Conservation (phyloP, 2,113 vertebrate genomes). For the Promerops cafer region DNA sequence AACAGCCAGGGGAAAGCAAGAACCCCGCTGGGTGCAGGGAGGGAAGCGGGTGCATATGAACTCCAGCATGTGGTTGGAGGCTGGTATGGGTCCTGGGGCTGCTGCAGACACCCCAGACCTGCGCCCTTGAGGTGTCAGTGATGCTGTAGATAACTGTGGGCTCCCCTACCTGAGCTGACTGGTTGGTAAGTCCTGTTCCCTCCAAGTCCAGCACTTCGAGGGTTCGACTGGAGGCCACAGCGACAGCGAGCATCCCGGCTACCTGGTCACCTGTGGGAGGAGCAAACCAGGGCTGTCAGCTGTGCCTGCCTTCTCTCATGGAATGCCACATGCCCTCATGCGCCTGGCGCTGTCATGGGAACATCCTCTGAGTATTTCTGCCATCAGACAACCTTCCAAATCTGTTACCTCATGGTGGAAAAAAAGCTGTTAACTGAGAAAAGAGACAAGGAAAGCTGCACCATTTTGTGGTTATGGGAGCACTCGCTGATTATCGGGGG, state of each 20-base stretch:
- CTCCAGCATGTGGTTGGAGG: not conserved
- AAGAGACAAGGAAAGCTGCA: not conserved
- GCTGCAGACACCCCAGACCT: not conserved
- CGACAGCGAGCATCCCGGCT: constrained; percentile 91
- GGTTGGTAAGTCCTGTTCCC: constrained; percentile 92
- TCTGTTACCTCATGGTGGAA: not conserved
- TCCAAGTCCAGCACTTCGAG: constrained; percentile 94
- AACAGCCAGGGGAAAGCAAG: not conserved
- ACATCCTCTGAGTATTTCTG: not conserved
- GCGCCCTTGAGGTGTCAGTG: not conserved
- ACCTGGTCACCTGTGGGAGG: constrained; percentile 86
- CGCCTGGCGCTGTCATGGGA: not conserved
- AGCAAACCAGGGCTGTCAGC: not conserved
- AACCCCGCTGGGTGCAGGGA: not conserved
- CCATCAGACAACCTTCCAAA: not conserved
- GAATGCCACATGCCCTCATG: not conserved
- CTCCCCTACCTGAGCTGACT: constrained; percentile 87
- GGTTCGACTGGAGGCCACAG: constrained; percentile 93
- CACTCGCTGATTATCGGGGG: not conserved
- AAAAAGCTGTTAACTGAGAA: not conserved
- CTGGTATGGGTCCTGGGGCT: not conserved
- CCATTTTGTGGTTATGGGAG: not conserved
- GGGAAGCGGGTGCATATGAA: not conserved
- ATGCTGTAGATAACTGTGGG: not conserved
- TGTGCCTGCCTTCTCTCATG: not conserved